Conservation (phyloP, 2,888 invertebrate genomes). For the Tuberolachnus salignus region DNA sequence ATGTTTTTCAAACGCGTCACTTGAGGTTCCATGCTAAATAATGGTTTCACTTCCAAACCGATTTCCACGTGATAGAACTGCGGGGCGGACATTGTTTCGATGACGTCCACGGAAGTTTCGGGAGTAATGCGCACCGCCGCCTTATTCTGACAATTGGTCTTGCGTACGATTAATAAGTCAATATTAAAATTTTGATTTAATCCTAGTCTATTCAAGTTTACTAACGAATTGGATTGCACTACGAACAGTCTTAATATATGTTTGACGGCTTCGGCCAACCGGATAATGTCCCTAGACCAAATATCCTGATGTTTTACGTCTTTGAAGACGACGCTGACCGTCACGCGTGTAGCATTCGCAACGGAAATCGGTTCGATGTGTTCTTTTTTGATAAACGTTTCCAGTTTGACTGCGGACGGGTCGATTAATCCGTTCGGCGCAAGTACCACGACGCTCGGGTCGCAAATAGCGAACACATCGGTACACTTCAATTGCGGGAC, state of each 20-base stretch:
- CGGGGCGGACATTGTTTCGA: conserved; percentile 42
- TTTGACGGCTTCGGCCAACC: background rate
- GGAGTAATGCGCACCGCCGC: conserved; percentile 36
- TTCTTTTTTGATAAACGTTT: background rate
- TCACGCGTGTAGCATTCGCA: background rate
- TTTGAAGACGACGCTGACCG: conserved; percentile 39
- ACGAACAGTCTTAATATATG: conserved; percentile 29
- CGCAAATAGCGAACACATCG: conserved; percentile 16
- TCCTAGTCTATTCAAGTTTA: conserved; percentile 15
- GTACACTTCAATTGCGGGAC: background rate
- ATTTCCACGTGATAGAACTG: conserved; percentile 44
- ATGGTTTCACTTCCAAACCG: conserved; percentile 18
- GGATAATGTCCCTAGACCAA: conserved; percentile 19
- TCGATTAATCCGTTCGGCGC: background rate
- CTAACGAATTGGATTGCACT: conserved; percentile 34
- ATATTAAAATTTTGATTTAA: conserved; percentile 34
- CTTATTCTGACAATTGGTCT: conserved; percentile 52
- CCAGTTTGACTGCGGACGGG: background rate
- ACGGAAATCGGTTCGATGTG: conserved; percentile 24
- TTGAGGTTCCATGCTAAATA: conserved; percentile 33
- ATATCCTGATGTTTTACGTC: conserved; percentile 27
- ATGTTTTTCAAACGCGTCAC: conserved; percentile 31
- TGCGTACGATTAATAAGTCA: conserved; percentile 51
- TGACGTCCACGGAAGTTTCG: conserved; percentile 46
- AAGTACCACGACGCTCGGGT: conserved; percentile 11